Conservation (phyloP, 2,113 vertebrate genomes). For the Numenius arquata region DNA sequence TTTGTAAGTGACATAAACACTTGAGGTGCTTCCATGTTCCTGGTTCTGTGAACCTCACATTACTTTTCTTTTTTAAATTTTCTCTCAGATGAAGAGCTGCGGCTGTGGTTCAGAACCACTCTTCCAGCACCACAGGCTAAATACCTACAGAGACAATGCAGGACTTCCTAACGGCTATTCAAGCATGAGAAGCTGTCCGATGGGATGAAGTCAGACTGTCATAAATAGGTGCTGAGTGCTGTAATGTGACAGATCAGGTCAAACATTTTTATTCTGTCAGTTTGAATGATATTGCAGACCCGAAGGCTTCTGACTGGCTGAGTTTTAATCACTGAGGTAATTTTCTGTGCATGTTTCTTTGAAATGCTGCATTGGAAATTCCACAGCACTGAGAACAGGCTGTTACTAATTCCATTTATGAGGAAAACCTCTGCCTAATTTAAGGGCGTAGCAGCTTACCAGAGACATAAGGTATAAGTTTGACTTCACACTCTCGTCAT, state of each 20-base stretch:
- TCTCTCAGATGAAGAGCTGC: background rate
- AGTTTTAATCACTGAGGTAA: conserved; percentile 21
- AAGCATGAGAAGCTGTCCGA: background rate
- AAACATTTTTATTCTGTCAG: conserved; percentile 62
- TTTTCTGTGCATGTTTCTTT: background rate
- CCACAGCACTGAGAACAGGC: background rate
- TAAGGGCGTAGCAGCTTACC: background rate
- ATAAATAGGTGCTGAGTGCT: conserved; percentile 5
- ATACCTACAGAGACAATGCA: background rate
- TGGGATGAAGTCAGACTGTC: conserved; percentile 32
- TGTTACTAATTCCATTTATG: background rate
- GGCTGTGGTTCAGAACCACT: background rate
- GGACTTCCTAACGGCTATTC: background rate
- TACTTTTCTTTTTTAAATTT: background rate
- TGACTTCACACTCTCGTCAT: background rate
- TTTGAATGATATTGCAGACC: conserved; percentile 17
- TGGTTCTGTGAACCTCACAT: background rate
- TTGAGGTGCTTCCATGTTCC: background rate
- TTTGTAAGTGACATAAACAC: accelerated
- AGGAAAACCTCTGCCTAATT: background rate
- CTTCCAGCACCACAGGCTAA: background rate
- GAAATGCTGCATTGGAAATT: background rate
- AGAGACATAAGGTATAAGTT: background rate
- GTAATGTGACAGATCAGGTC: conserved; percentile 61
- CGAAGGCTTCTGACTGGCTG: background rate